These are phyloP conservation scores for Melieria crassipennis DNA, from an alignment of 2,888 invertebrate genomes.

Conservation along the genomic window DNA sequence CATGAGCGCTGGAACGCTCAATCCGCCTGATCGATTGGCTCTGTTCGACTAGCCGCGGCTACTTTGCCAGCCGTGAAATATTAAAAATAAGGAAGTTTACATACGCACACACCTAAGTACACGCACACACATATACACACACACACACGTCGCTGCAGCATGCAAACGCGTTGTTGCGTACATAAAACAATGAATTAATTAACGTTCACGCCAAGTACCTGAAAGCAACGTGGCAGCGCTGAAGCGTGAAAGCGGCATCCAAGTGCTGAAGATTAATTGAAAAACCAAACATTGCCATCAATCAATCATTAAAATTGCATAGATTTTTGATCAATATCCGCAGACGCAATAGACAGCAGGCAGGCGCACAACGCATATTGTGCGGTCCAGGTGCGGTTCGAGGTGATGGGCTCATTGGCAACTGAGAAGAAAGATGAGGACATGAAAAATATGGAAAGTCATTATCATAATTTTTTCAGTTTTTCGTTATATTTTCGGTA, in stretches of 20 bases:
- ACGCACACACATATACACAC: conserved; percentile 19
- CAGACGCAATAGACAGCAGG: conserved; percentile 18
- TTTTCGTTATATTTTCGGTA: too few species aligned
- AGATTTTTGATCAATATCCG: conserved; percentile 59
- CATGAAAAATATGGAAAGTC: too few species aligned
- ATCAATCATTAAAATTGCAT: conserved; percentile 57
- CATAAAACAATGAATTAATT: conserved; percentile 34
- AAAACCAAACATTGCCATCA: conserved; percentile 46
- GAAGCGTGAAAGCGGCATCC: background rate
- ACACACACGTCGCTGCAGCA: background rate
- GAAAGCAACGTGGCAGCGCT: background rate
- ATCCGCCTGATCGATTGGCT: too few species aligned
- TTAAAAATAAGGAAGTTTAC: conserved; percentile 32
- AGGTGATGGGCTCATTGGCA: background rate
- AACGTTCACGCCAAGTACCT: conserved; percentile 27
- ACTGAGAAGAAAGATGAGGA: too few species aligned
- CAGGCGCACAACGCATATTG: background rate
- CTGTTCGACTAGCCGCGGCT: too few species aligned
- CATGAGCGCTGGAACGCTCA: background rate
- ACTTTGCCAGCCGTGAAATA: background rate
- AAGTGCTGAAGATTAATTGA: conserved; percentile 20
- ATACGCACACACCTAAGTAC: conserved; percentile 13
- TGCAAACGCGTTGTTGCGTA: conserved; percentile 12
- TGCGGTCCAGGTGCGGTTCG: background rate
- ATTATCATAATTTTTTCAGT: too few species aligned